Evolutionary conservation across 1,140 invertebrate species (phyloP), one percentile per base, ranked within the genome.

Genomic region (Thereuonema tuberculata): DNA sequence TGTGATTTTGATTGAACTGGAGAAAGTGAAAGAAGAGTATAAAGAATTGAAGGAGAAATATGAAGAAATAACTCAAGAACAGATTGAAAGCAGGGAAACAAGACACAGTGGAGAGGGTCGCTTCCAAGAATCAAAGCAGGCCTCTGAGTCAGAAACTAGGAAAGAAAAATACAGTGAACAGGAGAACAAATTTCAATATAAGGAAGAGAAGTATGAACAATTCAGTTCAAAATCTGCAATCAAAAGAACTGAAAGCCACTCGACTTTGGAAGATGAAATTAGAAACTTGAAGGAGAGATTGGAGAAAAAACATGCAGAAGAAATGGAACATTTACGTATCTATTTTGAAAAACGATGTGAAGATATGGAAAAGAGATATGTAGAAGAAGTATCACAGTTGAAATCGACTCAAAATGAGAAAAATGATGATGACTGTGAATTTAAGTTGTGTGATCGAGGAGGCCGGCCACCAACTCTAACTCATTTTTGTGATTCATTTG

Each of bases 21-120:
- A 55, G 9, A 55, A 29, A 55, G 26, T 55, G 5, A 55, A 55
- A 55, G 53, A 55, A 23, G 53, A 55, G 3, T 55, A 55, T 23
- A 12, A 55, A 29, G 12, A 27, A 27, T 29, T 55, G 23, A 14
- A 55, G 21, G 53, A 55, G 27, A 55, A 55, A 55, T 55, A 55
- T 29, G 53, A 55, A 29, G 53, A 55, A 55, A 55, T 55, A 12
- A 55, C 21, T 9, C 12, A 26, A 21, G 53, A 55, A 23, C 25
- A 55, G 25, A 21, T 55, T 3, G 28, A 55, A 20, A 50, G 5
- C 5, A 21, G 21, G 21, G 48, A 50, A 50, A n/a, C n/a, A n/a
- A n/a, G n/a, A n/a, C n/a, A n/a, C n/a, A n/a, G n/a, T n/a, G n/a
- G n/a, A n/a, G n/a, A n/a, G n/a, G n/a, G n/a, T n/a, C n/a, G n/a